Base-by-base conservation (phyloP, 2,113 vertebrate genomes). In the Thalassoma bifasciatum region DNA sequence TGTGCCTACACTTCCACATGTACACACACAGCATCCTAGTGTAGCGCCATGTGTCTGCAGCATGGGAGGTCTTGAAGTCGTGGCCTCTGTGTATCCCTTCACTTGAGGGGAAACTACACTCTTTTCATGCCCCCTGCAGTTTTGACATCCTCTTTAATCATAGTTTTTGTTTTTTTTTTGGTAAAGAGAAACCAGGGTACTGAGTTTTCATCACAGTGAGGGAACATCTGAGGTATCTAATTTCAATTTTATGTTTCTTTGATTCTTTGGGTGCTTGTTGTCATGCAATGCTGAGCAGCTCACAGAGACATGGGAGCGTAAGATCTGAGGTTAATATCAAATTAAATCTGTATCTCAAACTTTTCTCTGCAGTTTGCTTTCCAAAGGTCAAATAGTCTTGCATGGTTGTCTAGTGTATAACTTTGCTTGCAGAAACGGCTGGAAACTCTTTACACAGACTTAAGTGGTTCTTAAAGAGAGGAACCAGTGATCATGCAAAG, bases 61-160 rank as follows among this genome's bases (percentile, higher is more conserved):
- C 80, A 81, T 90, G 91, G 91, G 92, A 91, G 92, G 92, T 92
- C 92, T 67, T 63, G 56, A 66, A 83, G 64, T 57, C 60, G n/a
- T 68, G 67, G 79, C 72, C 79, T 81, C 80, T 26, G 52, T 12
- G 13, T 82, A 50, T 71, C 64, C 70, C 68, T 79, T 14, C 73
- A 79, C 59, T 87, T 38, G 69, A 84, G 83, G 63, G 64, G 64
- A 81, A 87, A 77, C 67, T 51, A 42, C 51, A n/a, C 47, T 75
- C 58, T 67, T 47, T 75, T 49, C 12, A 10, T 19, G 40, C 57
- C 59, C 11, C 60, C 38, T 65, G 44, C 0, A 1, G 21, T 73
- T 62, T 65, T 74, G 66, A 75, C 75, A 57, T 73, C 63, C 53
- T 79, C 79, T 85, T 74, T 74, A 75, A 77, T 75, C 74, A 74